Percentiles rank a stretch among this genome's conserved stretches.
phyloP scores from a whole-genome alignment of 2,113 vertebrate species.

The Paradisaea rubra region DNA sequence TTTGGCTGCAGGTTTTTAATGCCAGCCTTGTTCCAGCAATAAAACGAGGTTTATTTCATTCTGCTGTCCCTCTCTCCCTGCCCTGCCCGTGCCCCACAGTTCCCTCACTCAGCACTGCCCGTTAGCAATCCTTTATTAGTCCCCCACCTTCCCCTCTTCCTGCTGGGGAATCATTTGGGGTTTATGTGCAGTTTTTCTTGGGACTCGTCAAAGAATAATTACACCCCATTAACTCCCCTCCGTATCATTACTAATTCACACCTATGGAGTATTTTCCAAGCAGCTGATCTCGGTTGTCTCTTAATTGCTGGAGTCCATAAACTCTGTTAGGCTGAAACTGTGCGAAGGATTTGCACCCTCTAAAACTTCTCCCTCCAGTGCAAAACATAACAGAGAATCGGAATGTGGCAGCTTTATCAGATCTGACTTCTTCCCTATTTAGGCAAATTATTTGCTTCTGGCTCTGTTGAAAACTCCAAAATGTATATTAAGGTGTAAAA shows the following conservation, averaged over 20 bases:
- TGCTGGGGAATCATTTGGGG: not conserved
- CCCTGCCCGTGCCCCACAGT: not conserved
- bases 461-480: not conserved
- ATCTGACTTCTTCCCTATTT: not conserved
- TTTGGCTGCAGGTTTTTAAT: not conserved
- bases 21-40: not conserved
- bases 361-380: slow-evolving; percentile 17
- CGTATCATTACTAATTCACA: slow-evolving; percentile 2
- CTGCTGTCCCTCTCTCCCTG: not conserved
- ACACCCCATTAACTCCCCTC: not conserved
- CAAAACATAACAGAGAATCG: not conserved
- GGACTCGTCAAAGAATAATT: not conserved
- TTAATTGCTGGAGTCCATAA: slow-evolving; percentile 34
- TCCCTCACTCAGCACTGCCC: not conserved
- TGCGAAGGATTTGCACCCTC: slow-evolving; percentile 39
- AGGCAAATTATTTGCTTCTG: not conserved
- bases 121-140: not conserved
- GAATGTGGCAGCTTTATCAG: not conserved
- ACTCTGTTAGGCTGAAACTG: not conserved
- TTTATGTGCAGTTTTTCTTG: not conserved
- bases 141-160: not conserved
- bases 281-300: not conserved
- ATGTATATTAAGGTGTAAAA: not conserved
- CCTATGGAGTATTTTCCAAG: not conserved
- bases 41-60: not conserved